A percentile compares a stretch with the other conserved stretches of the same genome.
Evolutionary conservation across 2,888 invertebrate species (phyloP).

Genomic region (Lasioglossum figueresi): DNA sequence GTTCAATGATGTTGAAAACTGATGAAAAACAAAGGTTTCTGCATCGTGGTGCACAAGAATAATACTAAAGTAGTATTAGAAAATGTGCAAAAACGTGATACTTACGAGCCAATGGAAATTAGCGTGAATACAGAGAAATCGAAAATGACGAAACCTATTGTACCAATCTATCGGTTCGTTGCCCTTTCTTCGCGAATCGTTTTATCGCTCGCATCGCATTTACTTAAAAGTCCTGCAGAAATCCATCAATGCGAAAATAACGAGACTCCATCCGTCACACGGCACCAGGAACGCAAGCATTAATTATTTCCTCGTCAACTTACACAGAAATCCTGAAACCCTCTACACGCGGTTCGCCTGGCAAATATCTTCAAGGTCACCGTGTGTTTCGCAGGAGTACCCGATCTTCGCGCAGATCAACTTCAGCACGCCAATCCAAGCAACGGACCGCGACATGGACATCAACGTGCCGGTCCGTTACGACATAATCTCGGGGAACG

Average conservation of each 20-base stretch:
- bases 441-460: slow-evolving; percentile 91
- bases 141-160: background rate
- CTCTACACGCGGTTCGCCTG: background rate
- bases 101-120: background rate
- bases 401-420: slow-evolving; percentile 89
- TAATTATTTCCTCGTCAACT: background rate
- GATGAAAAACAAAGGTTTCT: background rate
- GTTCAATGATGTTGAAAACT: background rate
- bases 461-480: slow-evolving; percentile 91
- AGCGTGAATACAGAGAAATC: background rate
- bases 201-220: no score
- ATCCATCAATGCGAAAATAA: background rate
- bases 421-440: slow-evolving; percentile 90
- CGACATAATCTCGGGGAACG: slow-evolving; percentile 92
- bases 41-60: background rate
- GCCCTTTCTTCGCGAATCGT: background rate
- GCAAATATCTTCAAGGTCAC: background rate
- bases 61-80: background rate
- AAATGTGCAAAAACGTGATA: background rate
- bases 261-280: background rate
- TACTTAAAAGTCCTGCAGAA: background rate
- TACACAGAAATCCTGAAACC: background rate
- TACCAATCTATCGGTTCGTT: background rate
- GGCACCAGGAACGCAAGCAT: background rate
- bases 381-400: slow-evolving; percentile 83